These are phyloP conservation scores for Stenodera caucasica DNA, from an alignment of 2,888 invertebrate species.

Conservation along the genomic window DNA sequence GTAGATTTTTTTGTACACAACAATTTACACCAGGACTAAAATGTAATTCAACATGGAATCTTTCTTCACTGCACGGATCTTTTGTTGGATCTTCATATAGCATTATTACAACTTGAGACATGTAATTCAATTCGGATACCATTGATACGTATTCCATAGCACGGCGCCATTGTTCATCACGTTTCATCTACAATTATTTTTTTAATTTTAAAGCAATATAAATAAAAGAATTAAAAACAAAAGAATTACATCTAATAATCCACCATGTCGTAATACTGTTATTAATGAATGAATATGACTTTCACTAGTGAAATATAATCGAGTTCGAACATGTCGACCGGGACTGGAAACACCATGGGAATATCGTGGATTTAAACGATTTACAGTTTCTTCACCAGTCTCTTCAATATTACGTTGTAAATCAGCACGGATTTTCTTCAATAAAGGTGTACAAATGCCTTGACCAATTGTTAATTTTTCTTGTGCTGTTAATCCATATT, in stretches of 20 bases:
- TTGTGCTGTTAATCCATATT: constrained; percentile 93
- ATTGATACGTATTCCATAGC: constrained; percentile 98
- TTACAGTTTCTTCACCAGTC: constrained; percentile 89
- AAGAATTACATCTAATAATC: constrained; percentile 75
- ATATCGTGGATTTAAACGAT: constrained; percentile 95
- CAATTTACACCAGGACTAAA: constrained; percentile 98
- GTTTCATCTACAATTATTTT: constrained; percentile 61
- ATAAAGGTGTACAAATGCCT: constrained; percentile 93
- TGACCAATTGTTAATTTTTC: constrained; percentile 97
- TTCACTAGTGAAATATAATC: constrained; percentile 99
- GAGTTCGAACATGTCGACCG: constrained; percentile 94
- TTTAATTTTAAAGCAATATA: neutral
- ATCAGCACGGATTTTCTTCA: constrained; percentile 95
- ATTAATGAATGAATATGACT: constrained; percentile 98
- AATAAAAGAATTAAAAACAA: neutral
- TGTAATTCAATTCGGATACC: constrained; percentile 98
- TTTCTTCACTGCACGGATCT: constrained; percentile 85
- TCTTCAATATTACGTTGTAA: constrained; percentile 92
- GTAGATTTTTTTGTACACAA: constrained; percentile 92
- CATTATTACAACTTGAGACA: constrained; percentile 99
- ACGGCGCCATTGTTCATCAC: constrained; percentile 96
- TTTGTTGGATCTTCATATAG: constrained; percentile 98
- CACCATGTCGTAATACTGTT: constrained; percentile 92
- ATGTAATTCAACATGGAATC: constrained; percentile 98
- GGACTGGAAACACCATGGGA: constrained; percentile 98